These are phyloP conservation scores for Salvelinus fontinalis DNA, from an alignment of 2,113 vertebrate species.

Conservation along the genomic window DNA sequence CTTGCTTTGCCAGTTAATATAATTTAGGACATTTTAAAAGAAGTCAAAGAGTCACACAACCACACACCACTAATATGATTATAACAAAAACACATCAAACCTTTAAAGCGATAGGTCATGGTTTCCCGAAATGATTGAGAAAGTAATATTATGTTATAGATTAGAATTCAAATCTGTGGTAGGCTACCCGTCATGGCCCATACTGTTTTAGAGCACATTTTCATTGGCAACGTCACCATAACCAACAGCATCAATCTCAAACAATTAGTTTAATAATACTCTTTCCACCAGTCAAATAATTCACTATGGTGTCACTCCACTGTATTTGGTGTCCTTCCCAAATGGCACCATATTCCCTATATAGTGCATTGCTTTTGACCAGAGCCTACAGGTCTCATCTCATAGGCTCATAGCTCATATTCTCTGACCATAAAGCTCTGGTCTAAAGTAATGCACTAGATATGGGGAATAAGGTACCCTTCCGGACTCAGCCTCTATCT, in stretches of 20 bases:
- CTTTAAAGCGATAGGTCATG: background rate
- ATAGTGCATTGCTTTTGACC: too few relatives aligned
- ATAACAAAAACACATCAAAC: background rate
- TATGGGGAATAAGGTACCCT: too few relatives aligned
- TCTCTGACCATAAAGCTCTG: too few relatives aligned
- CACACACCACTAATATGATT: background rate
- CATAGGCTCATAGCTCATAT: too few relatives aligned
- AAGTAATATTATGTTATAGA: background rate
- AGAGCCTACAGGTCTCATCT: too few relatives aligned
- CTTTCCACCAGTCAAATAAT: constrained; percentile 32
- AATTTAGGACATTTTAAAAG: background rate
- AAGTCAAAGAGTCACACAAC: background rate
- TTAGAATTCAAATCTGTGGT: background rate
- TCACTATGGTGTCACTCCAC: constrained; percentile 45
- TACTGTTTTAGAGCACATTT: background rate
- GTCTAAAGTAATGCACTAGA: too few relatives aligned
- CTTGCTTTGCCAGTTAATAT: background rate
- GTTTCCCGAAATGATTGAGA: background rate
- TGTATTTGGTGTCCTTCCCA: too few relatives aligned
- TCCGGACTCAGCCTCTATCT: background rate
- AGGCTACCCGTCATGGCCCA: background rate
- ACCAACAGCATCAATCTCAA: background rate
- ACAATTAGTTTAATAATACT: background rate
- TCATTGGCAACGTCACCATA: background rate
- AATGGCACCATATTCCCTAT: constrained; percentile 18